phyloP scores from a whole-genome alignment of 2,113 vertebrate species.

The Sylvietta virens region DNA sequence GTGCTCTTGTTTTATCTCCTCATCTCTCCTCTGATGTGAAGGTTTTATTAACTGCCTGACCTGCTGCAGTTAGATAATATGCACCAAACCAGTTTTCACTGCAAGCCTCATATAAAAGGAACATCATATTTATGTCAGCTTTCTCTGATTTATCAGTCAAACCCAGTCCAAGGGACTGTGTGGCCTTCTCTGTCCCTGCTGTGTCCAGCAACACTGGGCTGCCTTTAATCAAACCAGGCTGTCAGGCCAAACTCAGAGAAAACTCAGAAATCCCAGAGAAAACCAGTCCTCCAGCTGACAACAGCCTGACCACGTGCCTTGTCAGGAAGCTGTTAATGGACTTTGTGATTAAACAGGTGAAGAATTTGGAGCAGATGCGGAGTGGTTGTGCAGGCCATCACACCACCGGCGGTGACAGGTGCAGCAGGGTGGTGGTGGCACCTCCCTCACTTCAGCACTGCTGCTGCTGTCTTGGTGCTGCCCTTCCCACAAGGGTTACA shows the following conservation, averaged over 20 bases:
- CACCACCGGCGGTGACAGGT: accelerated
- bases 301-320: not conserved
- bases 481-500: not conserved
- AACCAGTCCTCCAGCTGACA: not conserved
- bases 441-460: not conserved
- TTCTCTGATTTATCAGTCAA: not conserved
- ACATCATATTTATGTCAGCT: not conserved
- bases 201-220: not conserved
- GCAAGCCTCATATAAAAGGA: not conserved
- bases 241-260: not conserved
- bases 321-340: not conserved
- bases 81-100: not conserved
- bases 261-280: not conserved
- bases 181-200: not conserved
- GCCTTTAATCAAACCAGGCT: not conserved
- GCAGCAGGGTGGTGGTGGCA: not conserved
- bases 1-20: not conserved
- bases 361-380: not conserved
- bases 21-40: not conserved
- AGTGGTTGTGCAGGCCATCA: not conserved
- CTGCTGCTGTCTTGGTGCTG: too few relatives aligned
- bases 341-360: not conserved
- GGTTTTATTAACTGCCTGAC: not conserved
- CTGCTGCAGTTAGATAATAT: not conserved
- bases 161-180: not conserved